Percentiles rank a stretch among this genome's conserved stretches.
Evolutionary conservation across 2,113 vertebrate genomes (phyloP).

Genomic region (Saccopteryx bilineata): DNA sequence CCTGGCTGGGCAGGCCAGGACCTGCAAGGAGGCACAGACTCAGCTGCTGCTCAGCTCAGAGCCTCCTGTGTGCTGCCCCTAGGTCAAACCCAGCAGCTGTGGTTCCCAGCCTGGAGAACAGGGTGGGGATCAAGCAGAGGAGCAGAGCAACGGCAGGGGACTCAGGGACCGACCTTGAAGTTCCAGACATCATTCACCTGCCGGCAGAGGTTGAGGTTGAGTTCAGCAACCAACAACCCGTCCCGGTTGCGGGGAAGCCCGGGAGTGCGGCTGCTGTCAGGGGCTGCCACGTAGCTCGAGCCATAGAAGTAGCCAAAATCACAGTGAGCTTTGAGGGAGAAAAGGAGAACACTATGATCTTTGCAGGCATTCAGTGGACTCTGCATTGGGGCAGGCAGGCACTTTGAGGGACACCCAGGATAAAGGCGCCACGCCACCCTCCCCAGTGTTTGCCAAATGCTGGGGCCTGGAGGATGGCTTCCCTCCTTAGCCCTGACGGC

Average conservation of each 20-base stretch:
- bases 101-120: background rate
- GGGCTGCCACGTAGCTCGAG: conserved; percentile 95
- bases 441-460: background rate
- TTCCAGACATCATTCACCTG: conserved; percentile 96
- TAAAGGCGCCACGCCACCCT: background rate
- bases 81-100: background rate
- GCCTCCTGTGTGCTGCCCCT: rapidly evolving
- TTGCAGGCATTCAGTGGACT: background rate
- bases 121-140: background rate
- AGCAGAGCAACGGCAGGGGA: background rate
- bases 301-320: conserved; percentile 97
- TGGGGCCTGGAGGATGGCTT: background rate
- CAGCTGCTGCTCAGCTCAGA: background rate
- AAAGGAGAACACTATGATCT: background rate
- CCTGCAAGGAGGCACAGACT: background rate
- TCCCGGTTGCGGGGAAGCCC: conserved; percentile 94
- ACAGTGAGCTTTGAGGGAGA: conserved; percentile 90
- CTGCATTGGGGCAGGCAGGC: background rate
- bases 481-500: background rate
- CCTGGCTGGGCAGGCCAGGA: background rate
- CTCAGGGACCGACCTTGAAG: conserved; percentile 92
- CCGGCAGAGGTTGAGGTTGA: conserved; percentile 96
- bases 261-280: conserved; percentile 94
- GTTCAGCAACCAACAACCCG: conserved; percentile 94
- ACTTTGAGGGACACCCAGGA: rapidly evolving